Evolutionary conservation across 2,888 invertebrate genomes (phyloP), one percentile per base, ranked within the genome.

Genomic region (Crocallis elinguaria): DNA sequence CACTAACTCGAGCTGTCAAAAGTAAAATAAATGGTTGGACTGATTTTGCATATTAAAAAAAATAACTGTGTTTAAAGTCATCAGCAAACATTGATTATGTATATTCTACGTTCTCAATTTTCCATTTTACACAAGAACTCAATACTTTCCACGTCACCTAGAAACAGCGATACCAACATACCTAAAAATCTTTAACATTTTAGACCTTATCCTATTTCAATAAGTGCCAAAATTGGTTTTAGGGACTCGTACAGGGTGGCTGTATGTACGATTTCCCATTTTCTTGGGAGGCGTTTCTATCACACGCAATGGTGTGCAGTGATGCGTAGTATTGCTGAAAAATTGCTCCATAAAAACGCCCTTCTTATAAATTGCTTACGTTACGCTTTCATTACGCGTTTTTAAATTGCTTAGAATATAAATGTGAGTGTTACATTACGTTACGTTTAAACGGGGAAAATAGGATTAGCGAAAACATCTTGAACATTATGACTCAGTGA

Each of bases 251-350:
- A 21, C 13, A 30, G 16, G 21, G n/a, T 13, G 39, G 50, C 32
- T 21, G 38, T 54, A 36, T 19, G 49, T 60, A 51, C 32, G 37
- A 52, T 53, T 58, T 48, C 49, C 56, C 53, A 60, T 63, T 63
- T 57, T 51, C 56, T 44, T 37, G 32, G 33, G 19, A 55, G 52
- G 43, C 43, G 49, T 59, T 53, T 68, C 70, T 70, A 71, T 70
- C 72, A 70, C 68, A 79, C 77, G 74, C 80, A 78, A 79, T 77
- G 76, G 73, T 65, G 77, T 77, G 79, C 77, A 81, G 68, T 73
- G 78, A 71, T 64, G 74, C 79, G 77, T 66, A 75, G 71, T 74
- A 84, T 84, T 82, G 75, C 71, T 81, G 73, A 83, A 77, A 77
- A 79, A 81, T 79, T 70, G 75, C 70, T 62, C 69, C 73, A 75